Percentiles rank a stretch among this genome's conserved stretches.
These are phyloP conservation scores for Zeus faber DNA, from an alignment of 2,113 vertebrate species.

Conservation along the genomic window DNA sequence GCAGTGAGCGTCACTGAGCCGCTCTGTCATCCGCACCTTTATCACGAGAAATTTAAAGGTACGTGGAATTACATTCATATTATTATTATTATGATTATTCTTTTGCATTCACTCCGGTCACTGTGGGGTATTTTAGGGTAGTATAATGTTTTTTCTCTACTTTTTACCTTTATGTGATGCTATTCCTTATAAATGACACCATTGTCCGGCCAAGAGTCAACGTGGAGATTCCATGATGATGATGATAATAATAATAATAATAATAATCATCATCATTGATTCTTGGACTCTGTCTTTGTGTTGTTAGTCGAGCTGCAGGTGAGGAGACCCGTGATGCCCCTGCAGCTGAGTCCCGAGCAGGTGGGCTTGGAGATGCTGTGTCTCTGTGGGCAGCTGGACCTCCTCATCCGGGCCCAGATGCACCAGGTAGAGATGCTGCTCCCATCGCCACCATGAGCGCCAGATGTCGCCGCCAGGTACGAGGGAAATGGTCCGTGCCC, in stretches of 20 bases:
- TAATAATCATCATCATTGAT: no score
- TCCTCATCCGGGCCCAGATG: constrained; percentile 79
- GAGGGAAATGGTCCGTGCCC: no score
- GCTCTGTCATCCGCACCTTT: constrained; percentile 69
- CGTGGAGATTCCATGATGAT: no score
- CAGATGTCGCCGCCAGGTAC: no score
- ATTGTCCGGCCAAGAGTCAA: no score
- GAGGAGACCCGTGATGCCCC: constrained; percentile 74
- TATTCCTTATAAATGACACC: no score
- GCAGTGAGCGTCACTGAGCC: constrained; percentile 72
- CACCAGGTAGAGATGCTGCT: constrained; percentile 76
- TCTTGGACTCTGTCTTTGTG: not conserved
- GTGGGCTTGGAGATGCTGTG: constrained; percentile 80
- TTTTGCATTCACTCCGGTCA: not conserved
- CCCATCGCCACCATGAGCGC: no score
- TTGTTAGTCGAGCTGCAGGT: constrained; percentile 72
- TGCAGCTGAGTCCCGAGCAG: constrained; percentile 75
- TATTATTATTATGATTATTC: no score
- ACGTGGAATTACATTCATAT: constrained; percentile 28
- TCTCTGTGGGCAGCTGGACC: constrained; percentile 78
- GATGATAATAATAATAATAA: no score
- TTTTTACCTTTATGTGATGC: no score
- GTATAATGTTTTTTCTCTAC: no score
- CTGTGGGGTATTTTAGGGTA: not conserved
- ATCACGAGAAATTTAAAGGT: constrained; percentile 76